These are phyloP conservation scores for Carcharodon carcharias DNA, from an alignment of 2,797 vertebrate species.

Conservation along the genomic window DNA sequence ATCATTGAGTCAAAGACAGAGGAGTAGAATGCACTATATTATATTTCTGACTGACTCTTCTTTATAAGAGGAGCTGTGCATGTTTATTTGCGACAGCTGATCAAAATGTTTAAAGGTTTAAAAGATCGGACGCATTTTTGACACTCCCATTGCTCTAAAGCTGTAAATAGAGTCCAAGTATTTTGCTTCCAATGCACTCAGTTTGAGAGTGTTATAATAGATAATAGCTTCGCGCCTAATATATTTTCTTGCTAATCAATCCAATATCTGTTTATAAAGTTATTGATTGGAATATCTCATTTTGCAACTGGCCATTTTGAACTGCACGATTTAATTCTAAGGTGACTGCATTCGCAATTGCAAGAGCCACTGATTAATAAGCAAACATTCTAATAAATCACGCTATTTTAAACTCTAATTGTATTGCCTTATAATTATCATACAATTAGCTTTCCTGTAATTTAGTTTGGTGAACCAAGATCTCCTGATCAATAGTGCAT, in stretches of 20 bases:
- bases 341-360: neutral
- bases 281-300: constrained; percentile 14
- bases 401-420: neutral
- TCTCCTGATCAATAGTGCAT: neutral
- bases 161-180: neutral
- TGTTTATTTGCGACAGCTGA: neutral
- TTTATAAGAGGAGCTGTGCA: neutral
- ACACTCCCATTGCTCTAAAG: neutral
- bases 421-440: constrained; percentile 15
- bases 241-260: constrained; percentile 10
- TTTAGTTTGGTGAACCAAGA: neutral
- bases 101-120: constrained; percentile 10
- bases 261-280: constrained; percentile 1
- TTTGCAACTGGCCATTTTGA: constrained; percentile 4
- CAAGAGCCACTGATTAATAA: constrained; percentile 4
- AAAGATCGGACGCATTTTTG: neutral
- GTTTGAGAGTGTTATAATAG: neutral
- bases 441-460: constrained; percentile 4
- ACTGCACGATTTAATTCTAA: neutral
- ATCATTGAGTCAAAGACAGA: constrained; percentile 27
- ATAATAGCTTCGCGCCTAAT: neutral
- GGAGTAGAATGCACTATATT: neutral
- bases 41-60: constrained; percentile 4
- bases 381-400: neutral
- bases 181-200: neutral